Percentiles rank a stretch among this genome's conserved stretches.
Conservation (phyloP, 2,797 vertebrate genomes). For the Tadarida brasiliensis region DNA sequence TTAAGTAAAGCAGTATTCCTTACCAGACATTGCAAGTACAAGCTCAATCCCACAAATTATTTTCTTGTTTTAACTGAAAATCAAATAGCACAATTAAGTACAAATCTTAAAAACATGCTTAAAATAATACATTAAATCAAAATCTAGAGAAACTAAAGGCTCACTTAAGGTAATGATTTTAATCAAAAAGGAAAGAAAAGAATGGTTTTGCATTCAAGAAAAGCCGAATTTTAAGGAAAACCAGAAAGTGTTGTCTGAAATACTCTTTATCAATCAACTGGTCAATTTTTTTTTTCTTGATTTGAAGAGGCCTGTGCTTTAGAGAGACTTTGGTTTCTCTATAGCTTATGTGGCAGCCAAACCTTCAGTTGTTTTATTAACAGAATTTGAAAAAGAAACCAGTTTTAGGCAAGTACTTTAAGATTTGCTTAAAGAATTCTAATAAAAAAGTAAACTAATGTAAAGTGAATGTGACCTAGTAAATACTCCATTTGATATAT, state of each 20-base stretch:
- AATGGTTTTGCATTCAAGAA: background rate
- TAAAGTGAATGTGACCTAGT: slow-evolving; percentile 73
- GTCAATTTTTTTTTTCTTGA: background rate
- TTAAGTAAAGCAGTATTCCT: background rate
- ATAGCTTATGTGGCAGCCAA: background rate
- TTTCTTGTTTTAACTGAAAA: background rate
- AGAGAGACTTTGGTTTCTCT: background rate
- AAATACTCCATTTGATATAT: slow-evolving; percentile 73
- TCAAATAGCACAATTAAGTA: background rate
- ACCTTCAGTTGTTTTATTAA: background rate
- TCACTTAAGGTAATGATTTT: background rate
- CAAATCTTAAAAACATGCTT: background rate
- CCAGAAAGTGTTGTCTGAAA: background rate
- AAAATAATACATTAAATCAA: slow-evolving; percentile 32
- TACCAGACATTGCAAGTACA: background rate
- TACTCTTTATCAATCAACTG: background rate
- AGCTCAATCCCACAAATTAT: background rate
- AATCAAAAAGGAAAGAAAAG: background rate
- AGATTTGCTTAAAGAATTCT: slow-evolving; percentile 72
- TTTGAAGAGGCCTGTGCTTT: background rate
- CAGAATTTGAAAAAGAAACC: background rate
- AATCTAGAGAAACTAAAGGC: background rate
- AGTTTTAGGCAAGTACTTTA: slow-evolving; percentile 67
- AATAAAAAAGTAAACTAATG: slow-evolving; percentile 78
- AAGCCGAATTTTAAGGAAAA: background rate